Evolutionary conservation across 2,888 invertebrate species (phyloP).

Genomic region (Podotricha telesiphe): DNA sequence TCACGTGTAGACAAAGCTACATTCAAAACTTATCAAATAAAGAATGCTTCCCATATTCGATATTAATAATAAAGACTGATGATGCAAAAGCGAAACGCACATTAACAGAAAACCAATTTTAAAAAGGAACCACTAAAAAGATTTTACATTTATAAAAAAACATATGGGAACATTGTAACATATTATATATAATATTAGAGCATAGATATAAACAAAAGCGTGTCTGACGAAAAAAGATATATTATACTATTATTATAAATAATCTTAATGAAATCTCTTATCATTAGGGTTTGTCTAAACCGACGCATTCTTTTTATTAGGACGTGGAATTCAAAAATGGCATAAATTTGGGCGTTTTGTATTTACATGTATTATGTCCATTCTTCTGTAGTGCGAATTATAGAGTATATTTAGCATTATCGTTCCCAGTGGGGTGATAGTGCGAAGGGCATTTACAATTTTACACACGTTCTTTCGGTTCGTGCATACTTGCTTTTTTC

Average conservation of each 20-base stretch:
- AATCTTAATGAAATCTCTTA: conserved; percentile 65
- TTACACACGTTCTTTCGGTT: conserved; percentile 55
- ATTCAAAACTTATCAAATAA: conserved; percentile 16
- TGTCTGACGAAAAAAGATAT: conserved; percentile 72
- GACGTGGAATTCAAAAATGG: conserved; percentile 15
- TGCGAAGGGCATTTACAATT: conserved; percentile 78
- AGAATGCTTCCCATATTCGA: conserved; percentile 26
- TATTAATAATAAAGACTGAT: conserved; percentile 48
- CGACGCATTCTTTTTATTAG: conserved; percentile 14
- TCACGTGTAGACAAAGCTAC: neutral
- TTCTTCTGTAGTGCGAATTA: conserved; percentile 72
- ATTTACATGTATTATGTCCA: conserved; percentile 48
- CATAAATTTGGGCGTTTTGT: conserved; percentile 45
- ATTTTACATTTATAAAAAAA: conserved; percentile 71
- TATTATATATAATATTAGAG: conserved; percentile 81
- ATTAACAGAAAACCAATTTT: conserved; percentile 33
- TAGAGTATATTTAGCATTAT: conserved; percentile 69
- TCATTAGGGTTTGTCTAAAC: conserved; percentile 63
- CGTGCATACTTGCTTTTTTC: conserved; percentile 60
- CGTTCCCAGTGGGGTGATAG: conserved; percentile 61
- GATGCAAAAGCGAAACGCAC: conserved; percentile 42
- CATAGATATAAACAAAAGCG: conserved; percentile 74
- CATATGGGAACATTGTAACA: conserved; percentile 84
- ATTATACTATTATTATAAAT: conserved; percentile 70
- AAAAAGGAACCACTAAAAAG: conserved; percentile 46